Percentiles rank a stretch among this genome's conserved stretches.
Evolutionary conservation across 2,113 vertebrate species (phyloP).

Genomic region (Brachypteracias leptosomus): DNA sequence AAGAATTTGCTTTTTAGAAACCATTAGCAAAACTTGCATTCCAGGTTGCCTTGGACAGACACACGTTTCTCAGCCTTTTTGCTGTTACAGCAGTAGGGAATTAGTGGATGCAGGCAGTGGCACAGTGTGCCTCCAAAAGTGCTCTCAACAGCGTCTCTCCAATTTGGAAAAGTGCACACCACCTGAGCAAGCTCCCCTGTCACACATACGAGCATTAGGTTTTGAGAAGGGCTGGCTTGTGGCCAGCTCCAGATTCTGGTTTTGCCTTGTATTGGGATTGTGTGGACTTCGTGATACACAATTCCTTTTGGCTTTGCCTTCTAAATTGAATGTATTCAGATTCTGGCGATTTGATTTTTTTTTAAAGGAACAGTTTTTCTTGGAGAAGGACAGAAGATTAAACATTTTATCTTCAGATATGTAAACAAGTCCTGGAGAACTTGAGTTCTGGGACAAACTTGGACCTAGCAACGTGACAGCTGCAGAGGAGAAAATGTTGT

Average conservation of each 20-base stretch:
- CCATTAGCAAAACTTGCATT: no score
- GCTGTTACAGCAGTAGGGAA: not conserved
- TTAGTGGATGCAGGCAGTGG: not conserved
- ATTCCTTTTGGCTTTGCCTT: not conserved
- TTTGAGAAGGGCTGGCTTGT: not conserved
- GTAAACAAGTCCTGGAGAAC: not conserved
- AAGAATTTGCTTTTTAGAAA: not conserved
- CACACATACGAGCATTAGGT: not conserved
- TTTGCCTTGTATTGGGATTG: not conserved
- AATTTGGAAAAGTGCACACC: fast-evolving
- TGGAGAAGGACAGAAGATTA: not conserved
- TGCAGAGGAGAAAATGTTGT: not conserved
- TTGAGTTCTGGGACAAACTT: not conserved
- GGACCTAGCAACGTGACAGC: not conserved
- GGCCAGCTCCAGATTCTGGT: not conserved
- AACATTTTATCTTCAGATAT: not conserved
- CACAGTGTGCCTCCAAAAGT: fast-evolving
- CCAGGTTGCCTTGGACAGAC: no score
- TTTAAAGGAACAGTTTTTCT: not conserved
- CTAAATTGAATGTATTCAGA: not conserved
- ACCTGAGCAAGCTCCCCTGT: not conserved
- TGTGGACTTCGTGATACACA: not conserved
- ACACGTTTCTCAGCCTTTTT: no score
- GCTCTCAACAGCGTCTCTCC: no score
- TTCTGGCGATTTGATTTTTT: not conserved